Evolutionary conservation across 2,113 vertebrate genomes (phyloP), one percentile per base, ranked within the genome.

Genomic region (Thryonomys swinderianus): DNA sequence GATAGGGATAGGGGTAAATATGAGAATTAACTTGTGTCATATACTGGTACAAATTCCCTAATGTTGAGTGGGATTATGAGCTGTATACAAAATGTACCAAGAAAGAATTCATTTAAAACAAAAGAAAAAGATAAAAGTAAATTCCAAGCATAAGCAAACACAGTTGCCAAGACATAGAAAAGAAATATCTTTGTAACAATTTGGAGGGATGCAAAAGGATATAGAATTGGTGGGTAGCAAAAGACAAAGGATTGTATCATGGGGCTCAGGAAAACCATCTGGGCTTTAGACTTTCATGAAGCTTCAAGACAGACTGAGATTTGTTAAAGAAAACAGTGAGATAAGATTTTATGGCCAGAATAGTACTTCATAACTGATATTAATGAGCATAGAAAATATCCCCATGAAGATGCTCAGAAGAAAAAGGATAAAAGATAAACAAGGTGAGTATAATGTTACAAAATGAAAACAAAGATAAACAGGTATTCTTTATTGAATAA

Each of bases 141-240:
- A 78, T 85, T 71, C 34, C 66, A 96, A 90, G 64, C 20, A 71
- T 3, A 85, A 55, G 57, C 2, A 85, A 96, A 87, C 59, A 14
- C 1, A n/a, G 13, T 42, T 48, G 14, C 62, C 69, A 86, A 76
- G 2, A 7, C 40, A 7, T 66, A 37, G 12, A 23, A 34, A 40
- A 79, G 13, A 45, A 95, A 64, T 69, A 71, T 42, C 13, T 45
- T 48, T 37, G 34, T 74, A 92, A 88, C 64, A 10, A 10, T 67
- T 83, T 34, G 25, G 6, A 83, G 40, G 45, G 9, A 81, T 0
- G 0, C 64, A 80, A 96, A 85, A 37, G 11, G 2, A 27, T 57
- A 1, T 12, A 55, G 42, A 14, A 3, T 18, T 62, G 59, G 18
- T 57, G 5, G 23, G 10, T 79, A 11, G 32, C 42, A 79, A 83